phyloP scores from a whole-genome alignment of 2,113 vertebrate species.

The Strigops habroptila region DNA sequence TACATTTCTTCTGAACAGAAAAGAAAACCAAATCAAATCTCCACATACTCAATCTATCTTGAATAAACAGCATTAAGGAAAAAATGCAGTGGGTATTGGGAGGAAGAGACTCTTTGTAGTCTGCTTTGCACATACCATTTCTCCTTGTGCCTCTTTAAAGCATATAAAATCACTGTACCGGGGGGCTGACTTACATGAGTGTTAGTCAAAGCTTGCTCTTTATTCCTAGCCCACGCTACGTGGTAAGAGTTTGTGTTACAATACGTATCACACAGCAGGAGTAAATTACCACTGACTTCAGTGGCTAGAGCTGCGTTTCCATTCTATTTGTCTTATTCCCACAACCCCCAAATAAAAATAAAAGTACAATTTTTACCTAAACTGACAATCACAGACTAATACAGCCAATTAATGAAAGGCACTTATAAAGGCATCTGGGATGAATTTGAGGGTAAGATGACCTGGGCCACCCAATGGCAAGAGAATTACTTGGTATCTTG shows the following conservation, averaged over 20 bases:
- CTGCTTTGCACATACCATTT: background rate
- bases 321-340: background rate
- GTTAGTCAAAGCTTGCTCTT: background rate
- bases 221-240: background rate
- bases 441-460: background rate
- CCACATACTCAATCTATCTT: constrained; percentile 50
- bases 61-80: constrained; percentile 28
- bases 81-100: constrained; percentile 7
- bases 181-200: background rate
- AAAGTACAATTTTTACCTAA: background rate
- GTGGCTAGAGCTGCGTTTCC: background rate
- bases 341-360: background rate
- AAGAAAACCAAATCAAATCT: constrained; percentile 40
- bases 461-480: background rate
- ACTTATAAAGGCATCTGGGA: background rate
- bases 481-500: background rate
- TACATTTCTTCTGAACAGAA: constrained; percentile 63
- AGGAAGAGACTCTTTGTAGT: constrained; percentile 24
- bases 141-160: background rate
- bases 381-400: background rate
- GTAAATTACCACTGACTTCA: constrained; percentile 2
- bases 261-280: constrained; percentile 5
- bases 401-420: background rate
- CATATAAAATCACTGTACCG: background rate
- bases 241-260: background rate